Conservation (phyloP, 1,140 invertebrate genomes). For the Melipona quadrifasciata region DNA sequence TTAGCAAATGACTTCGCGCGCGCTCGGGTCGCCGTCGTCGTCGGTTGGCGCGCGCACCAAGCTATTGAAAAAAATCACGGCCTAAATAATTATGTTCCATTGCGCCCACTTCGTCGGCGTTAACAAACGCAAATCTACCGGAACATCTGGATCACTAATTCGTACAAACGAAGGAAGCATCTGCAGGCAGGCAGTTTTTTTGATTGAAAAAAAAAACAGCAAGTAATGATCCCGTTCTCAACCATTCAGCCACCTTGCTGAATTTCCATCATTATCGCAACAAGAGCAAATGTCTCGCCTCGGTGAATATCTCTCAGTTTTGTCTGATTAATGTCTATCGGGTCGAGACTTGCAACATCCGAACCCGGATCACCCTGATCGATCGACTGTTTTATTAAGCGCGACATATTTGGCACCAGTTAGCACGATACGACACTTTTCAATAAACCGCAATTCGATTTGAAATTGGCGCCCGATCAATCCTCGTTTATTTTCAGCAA, state of each 20-base stretch:
- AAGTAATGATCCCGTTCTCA: constrained; percentile 33
- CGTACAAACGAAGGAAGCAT: not conserved
- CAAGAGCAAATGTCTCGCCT: not conserved
- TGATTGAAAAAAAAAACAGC: not conserved
- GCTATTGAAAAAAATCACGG: constrained; percentile 9
- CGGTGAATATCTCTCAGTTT: constrained; percentile 4
- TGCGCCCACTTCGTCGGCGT: not conserved
- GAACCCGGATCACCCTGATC: constrained; percentile 14
- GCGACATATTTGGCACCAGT: not conserved
- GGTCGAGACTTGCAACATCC: not conserved
- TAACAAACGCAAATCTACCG: constrained; percentile 19
- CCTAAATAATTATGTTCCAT: constrained; percentile 39
- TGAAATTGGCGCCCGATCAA: not conserved
- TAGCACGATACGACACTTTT: not conserved
- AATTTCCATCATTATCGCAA: constrained; percentile 37
- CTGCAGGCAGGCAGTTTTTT: not conserved
- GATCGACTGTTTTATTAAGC: constrained; percentile 31
- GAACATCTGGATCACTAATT: constrained; percentile 26
- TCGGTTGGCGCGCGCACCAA: too few relatives aligned
- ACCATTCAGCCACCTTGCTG: not conserved
- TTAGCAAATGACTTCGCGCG: constrained; percentile 14
- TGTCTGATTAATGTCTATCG: not conserved
- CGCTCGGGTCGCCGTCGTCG: too few relatives aligned
- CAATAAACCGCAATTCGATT: not conserved
- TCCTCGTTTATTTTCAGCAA: not conserved